These are phyloP conservation scores for Ophioderma brevispina DNA, from an alignment of 35 echinoderm and acorn worm species.

Conservation along the genomic window DNA sequence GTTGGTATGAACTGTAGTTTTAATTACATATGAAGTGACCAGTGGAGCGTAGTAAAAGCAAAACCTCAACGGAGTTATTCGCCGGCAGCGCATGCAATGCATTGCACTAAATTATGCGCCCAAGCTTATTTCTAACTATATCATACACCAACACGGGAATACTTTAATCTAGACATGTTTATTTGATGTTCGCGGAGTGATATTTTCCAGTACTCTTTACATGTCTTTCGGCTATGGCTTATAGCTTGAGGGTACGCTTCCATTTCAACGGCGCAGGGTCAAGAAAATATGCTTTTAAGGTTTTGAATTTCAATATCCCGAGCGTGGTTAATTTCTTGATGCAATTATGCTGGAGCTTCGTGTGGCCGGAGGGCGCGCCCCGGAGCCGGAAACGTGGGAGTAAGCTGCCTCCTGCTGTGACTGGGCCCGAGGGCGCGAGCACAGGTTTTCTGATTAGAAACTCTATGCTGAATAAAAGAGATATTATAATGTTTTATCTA, in stretches of 20 bases:
- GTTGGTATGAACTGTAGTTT: too few species aligned
- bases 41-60: too few species aligned
- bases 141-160: not conserved
- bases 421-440: slow-evolving; percentile 3
- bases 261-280: slow-evolving; percentile 48
- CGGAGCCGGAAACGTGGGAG: slow-evolving; percentile 35
- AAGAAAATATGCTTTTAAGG: slow-evolving; percentile 63
- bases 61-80: not conserved
- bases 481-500: slow-evolving; percentile 18
- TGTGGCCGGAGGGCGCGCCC: slow-evolving; percentile 7
- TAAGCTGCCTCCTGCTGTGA: slow-evolving; percentile 26
- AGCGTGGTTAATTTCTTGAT: slow-evolving; percentile 54
- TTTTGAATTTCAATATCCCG: slow-evolving; percentile 55
- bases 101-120: not conserved
- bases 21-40: too few species aligned
- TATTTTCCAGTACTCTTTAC: slow-evolving; percentile 2
- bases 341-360: slow-evolving; percentile 42
- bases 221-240: not conserved
- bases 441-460: not conserved
- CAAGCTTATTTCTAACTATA: not conserved
- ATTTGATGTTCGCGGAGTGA: not conserved
- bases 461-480: not conserved
- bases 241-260: slow-evolving; percentile 23
- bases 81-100: not conserved
- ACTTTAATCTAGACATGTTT: slow-evolving; percentile 7